These are phyloP conservation scores for Wiebesia pumilae DNA, from an alignment of 1,140 invertebrate species.

Conservation along the genomic window DNA sequence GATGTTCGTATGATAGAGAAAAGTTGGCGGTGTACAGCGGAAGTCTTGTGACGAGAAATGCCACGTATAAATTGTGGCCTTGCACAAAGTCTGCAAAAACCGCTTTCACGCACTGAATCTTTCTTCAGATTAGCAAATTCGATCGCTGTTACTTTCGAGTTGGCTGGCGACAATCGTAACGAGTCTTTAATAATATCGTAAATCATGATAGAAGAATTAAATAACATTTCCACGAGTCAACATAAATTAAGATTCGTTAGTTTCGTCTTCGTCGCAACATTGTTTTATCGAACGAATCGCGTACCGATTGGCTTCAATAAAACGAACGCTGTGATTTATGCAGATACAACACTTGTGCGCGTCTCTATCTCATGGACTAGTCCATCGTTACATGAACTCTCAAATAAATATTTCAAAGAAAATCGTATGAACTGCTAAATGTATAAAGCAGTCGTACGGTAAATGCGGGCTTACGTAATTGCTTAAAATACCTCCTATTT, in stretches of 20 bases:
- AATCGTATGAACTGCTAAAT: neutral
- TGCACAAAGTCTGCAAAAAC: neutral
- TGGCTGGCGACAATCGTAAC: neutral
- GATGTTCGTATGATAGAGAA: no score
- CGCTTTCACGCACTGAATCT: neutral
- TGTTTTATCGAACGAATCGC: neutral
- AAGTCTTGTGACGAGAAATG: neutral
- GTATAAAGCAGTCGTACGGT: neutral
- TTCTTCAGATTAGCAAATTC: neutral
- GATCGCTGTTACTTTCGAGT: constrained; percentile 9
- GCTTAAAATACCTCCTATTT: neutral
- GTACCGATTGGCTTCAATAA: neutral
- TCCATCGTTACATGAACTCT: neutral
- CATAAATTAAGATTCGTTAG: neutral
- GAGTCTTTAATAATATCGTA: neutral
- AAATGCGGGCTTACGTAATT: neutral
- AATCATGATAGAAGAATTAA: neutral
- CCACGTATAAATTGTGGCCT: neutral
- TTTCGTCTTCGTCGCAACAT: neutral
- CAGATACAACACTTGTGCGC: neutral
- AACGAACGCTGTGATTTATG: neutral
- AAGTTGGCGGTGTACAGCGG: neutral
- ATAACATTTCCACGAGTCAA: neutral
- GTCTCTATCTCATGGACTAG: neutral
- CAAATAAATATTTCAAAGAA: neutral